Base-by-base conservation (phyloP, 2,888 invertebrate genomes). In the Microplitis deprimator region DNA sequence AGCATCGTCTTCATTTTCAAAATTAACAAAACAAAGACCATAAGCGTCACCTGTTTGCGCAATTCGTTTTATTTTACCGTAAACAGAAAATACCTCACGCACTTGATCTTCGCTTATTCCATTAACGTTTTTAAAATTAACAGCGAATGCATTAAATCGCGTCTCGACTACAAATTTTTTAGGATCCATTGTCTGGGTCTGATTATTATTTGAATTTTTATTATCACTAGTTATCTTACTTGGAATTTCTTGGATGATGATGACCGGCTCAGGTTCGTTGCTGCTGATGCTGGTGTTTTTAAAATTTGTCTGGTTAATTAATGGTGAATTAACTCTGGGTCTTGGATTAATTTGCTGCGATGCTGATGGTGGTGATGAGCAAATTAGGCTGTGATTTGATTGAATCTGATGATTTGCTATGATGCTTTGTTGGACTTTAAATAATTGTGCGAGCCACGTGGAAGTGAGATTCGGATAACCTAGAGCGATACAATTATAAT, bases 21-120 rank as follows among this genome's bases (percentile, higher is more conserved):
- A 88, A 7, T 61, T 79, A 0, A 89, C 80, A 73, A 87, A 87
- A 20, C 83, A 80, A 8, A 83, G 79, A 6, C 86, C 86, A 29
- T 40, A 65, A 29, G 78, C 69, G 67, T 84, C 79, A 1, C 84
- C 85, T 16, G 82, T 72, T 50, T 17, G 0, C 13, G 77, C 41
- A 0, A 87, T 60, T 4, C 60, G 39, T 1, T 72, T 1, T 17
- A 88, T 81, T n/a, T 75, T 38, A 4, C 85, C 88, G 77, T 77
- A 89, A 41, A 68, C 4, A 5, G 82, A 80, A 76, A 87, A 87
- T 20, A 82, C 77, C 0, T 80, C 6, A 6, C 5, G 59, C 50
- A 88, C 81, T 40, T 85, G 73, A 0, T 79, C 72, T 0, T n/a
- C 68, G 68, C 38, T 13, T 1, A 73, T 16, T 20, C 29, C 67